Base-by-base conservation (phyloP, 2,113 vertebrate species). In the Gambusia affinis region DNA sequence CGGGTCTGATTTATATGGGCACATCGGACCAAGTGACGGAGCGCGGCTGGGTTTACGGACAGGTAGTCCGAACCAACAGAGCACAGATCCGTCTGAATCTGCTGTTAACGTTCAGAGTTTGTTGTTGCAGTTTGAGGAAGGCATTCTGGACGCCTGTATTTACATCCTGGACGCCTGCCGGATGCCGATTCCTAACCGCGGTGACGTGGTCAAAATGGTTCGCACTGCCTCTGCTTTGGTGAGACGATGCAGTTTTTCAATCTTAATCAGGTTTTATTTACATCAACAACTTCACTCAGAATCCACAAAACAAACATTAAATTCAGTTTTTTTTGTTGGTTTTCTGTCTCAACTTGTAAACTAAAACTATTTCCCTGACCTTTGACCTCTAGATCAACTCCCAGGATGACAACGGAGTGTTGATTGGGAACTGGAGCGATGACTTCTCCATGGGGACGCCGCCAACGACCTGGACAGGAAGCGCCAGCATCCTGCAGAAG, bases 391-490 rank as follows among this genome's bases (percentile, higher is more conserved):
- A 99, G 98, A 81, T 99, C 22, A 99, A 98, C 76, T 82, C 95
- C 47, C 94, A 93, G 80, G 96, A 98, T 54, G 96, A 98, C 0
- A 63, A 95, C 0, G 98, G 98, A 0, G 95, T 99, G 44, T 0
- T 97, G 60, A 92, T 94, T 78, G 98, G 98, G 2, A 96, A 92
- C 85, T 99, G 97, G 98, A 92, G 92, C 64, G 95, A 95, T 0
- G 0, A 90, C 0, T 99, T 94, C 33, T 79, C 85, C 3, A 39
- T 91, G 1, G 98, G 97, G 0, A 87, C 90, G 0, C 5, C 96
- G 0, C 98, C 98, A 0, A 95, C 95, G 0, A 86, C 95, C 39
- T 99, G 98, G 98, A 97, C 96, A 0, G 97, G 97, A 74, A 98
- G 97, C 4, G 84, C 94, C 22, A 93, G 95, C 44, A 98, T 99